Conservation (phyloP, 2,797 vertebrate species). For the Enteromius viviparus region DNA sequence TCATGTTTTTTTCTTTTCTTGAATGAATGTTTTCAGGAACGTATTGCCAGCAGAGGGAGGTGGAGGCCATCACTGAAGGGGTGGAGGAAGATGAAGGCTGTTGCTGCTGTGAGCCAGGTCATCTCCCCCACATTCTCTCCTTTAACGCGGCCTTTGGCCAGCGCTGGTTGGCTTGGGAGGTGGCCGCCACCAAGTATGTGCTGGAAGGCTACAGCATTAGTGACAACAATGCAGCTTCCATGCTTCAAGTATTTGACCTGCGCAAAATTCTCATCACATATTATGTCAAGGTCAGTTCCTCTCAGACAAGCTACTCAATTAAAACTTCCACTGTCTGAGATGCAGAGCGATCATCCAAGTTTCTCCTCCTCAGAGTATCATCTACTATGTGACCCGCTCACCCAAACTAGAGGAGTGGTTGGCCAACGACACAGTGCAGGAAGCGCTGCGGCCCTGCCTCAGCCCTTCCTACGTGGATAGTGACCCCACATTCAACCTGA, state of each 20-base stretch:
- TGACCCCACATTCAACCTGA: slow-evolving; percentile 97
- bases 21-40: slow-evolving; percentile 81
- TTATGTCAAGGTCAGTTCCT: slow-evolving; percentile 89
- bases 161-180: slow-evolving; percentile 98
- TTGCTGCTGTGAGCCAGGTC: slow-evolving; percentile 98
- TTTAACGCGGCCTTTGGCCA: slow-evolving; percentile 97
- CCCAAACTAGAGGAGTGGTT: slow-evolving; percentile 96
- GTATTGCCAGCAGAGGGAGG: slow-evolving; percentile 97
- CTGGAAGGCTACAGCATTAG: slow-evolving; percentile 98
- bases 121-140: slow-evolving; percentile 93
- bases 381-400: slow-evolving; percentile 95
- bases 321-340: neutral
- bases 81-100: slow-evolving; percentile 98
- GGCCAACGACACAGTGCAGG: slow-evolving; percentile 93
- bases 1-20: neutral
- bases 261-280: slow-evolving; percentile 97
- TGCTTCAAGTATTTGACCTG: slow-evolving; percentile 99
- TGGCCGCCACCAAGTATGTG: slow-evolving; percentile 96
- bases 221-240: slow-evolving; percentile 97
- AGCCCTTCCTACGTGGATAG: slow-evolving; percentile 95
- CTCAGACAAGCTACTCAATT: neutral
- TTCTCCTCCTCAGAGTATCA: slow-evolving; percentile 86
- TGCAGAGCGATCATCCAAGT: neutral
- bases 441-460: slow-evolving; percentile 87
- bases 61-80: slow-evolving; percentile 98